phyloP scores from a whole-genome alignment of 2,113 vertebrate species.

The Cathartes aura region DNA sequence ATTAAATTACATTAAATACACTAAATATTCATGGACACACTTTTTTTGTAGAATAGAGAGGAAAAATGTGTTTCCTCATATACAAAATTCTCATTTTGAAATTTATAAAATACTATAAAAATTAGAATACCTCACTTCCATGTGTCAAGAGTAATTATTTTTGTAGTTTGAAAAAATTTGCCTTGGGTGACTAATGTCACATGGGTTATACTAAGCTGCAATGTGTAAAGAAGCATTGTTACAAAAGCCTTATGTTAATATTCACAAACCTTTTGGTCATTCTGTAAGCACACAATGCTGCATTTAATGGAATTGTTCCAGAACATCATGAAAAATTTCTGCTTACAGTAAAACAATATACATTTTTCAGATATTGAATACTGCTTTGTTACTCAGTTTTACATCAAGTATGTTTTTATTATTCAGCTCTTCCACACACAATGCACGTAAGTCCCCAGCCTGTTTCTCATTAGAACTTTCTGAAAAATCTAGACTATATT shows the following conservation, averaged over 20 bases:
- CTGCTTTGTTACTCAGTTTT: neutral
- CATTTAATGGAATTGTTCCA: neutral
- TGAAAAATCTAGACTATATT: neutral
- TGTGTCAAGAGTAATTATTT: neutral
- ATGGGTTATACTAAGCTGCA: neutral
- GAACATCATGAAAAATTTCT: neutral
- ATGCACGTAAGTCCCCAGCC: neutral
- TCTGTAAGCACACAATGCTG: neutral
- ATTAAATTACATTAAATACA: neutral
- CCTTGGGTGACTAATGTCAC: neutral
- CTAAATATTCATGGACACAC: neutral
- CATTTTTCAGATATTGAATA: neutral
- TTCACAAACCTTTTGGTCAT: neutral
- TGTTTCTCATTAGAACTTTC: neutral
- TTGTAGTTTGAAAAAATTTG: neutral
- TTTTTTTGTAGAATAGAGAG: neutral
- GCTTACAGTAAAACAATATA: neutral
- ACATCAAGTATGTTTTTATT: neutral
- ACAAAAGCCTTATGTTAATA: neutral
- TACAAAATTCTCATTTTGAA: neutral
- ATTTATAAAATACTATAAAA: neutral
- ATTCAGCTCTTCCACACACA: neutral
- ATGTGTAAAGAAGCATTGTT: neutral
- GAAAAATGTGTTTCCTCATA: neutral
- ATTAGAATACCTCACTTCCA: neutral